A percentile compares a stretch with the other conserved stretches of the same genome.
phyloP scores from a whole-genome alignment of 2,888 invertebrate species.

The Steinernema carpocapsae region DNA sequence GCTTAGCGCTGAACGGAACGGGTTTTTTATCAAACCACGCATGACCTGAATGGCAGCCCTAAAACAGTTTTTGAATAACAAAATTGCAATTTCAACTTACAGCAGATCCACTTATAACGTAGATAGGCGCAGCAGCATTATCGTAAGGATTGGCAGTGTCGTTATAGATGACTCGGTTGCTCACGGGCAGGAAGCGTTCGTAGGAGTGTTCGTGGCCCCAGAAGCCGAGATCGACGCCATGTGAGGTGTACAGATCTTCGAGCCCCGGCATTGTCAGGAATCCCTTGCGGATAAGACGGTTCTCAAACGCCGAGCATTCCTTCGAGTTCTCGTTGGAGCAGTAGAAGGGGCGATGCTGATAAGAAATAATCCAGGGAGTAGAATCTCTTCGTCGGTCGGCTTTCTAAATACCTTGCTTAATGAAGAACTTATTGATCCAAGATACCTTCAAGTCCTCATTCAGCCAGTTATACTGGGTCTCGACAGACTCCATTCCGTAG shows the following conservation, averaged over 20 bases:
- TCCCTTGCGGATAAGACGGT: slow-evolving; percentile 66
- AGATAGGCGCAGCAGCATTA: slow-evolving; percentile 84
- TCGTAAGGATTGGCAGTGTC: slow-evolving; percentile 75
- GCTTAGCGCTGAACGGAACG: slow-evolving; percentile 49
- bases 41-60: slow-evolving; percentile 52
- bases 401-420: slow-evolving; percentile 45
- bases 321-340: slow-evolving; percentile 75
- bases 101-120: slow-evolving; percentile 86
- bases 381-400: slow-evolving; percentile 75
- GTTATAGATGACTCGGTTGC: slow-evolving; percentile 73
- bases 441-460: slow-evolving; percentile 58
- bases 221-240: slow-evolving; percentile 87
- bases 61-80: background rate
- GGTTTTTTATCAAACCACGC: slow-evolving; percentile 50
- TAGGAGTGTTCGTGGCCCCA: slow-evolving; percentile 99
- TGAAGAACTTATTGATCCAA: slow-evolving; percentile 7
- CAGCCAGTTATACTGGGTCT: slow-evolving; percentile 66
- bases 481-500: slow-evolving; percentile 80
- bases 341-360: slow-evolving; percentile 88
- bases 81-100: slow-evolving; percentile 51
- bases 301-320: slow-evolving; percentile 70
- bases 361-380: slow-evolving; percentile 84
- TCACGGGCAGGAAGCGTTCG: slow-evolving; percentile 91
- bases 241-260: slow-evolving; percentile 83
- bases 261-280: slow-evolving; percentile 72